These are phyloP conservation scores for Bilobella aurantiaca DNA, from an alignment of 1,140 invertebrate species.

Conservation along the genomic window DNA sequence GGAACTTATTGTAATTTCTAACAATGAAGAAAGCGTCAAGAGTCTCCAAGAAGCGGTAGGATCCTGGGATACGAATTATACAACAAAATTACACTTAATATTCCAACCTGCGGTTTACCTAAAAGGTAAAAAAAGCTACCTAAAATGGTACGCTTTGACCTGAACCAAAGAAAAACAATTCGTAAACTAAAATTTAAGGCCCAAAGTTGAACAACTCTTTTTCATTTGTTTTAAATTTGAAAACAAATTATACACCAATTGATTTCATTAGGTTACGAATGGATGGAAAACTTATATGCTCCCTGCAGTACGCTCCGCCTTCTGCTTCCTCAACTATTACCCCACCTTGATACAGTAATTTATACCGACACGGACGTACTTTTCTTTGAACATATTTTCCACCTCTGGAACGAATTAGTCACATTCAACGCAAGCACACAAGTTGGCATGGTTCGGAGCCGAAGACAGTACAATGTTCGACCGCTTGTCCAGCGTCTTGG, in stretches of 20 bases:
- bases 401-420: background rate
- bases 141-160: too few species aligned
- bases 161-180: too few species aligned
- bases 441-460: background rate
- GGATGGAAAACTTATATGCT: background rate
- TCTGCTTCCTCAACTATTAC: background rate
- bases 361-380: constrained; percentile 1
- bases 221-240: background rate
- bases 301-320: background rate
- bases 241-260: too few species aligned
- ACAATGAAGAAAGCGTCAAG: background rate
- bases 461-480: background rate
- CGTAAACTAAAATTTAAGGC: background rate
- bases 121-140: background rate
- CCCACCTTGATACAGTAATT: background rate
- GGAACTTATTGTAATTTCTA: background rate
- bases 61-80: background rate
- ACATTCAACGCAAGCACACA: background rate
- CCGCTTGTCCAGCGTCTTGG: background rate
- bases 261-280: background rate
- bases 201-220: background rate
- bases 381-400: background rate
- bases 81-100: background rate
- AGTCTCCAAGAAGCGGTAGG: background rate
- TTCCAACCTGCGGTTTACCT: background rate